Evolutionary conservation across 2,888 invertebrate genomes (phyloP).

Genomic region (Trisateles emortualis): DNA sequence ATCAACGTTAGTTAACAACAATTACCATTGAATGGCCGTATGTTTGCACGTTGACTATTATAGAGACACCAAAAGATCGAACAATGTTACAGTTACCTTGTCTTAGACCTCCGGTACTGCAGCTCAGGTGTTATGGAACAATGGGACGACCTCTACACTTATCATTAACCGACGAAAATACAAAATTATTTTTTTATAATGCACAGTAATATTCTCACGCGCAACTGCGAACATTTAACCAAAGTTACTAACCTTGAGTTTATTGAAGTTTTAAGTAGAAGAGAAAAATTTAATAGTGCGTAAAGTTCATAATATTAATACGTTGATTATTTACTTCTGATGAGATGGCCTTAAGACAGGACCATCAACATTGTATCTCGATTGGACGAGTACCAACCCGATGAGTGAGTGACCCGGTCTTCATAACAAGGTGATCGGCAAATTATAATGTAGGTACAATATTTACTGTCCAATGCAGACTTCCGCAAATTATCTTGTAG

Average conservation of each 20-base stretch:
- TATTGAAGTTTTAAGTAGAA: conserved; percentile 45
- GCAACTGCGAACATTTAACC: conserved; percentile 60
- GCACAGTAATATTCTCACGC: conserved; percentile 71
- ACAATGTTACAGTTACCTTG: conserved; percentile 77
- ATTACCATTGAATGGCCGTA: conserved; percentile 67
- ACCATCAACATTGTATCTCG: conserved; percentile 52
- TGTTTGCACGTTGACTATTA: conserved; percentile 39
- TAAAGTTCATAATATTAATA: conserved; percentile 39
- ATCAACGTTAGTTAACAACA: conserved; percentile 60
- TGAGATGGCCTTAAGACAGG: conserved; percentile 58
- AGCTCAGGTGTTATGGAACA: conserved; percentile 64
- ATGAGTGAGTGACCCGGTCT: conserved; percentile 68
- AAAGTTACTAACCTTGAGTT: conserved; percentile 61
- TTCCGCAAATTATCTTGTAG: conserved; percentile 53
- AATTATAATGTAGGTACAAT: conserved; percentile 38
- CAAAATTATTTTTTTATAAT: conserved; percentile 69
- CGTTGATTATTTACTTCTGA: conserved; percentile 36
- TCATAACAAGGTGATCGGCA: conserved; percentile 67
- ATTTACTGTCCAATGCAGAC: conserved; percentile 36
- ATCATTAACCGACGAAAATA: conserved; percentile 72
- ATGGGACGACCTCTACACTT: conserved; percentile 74
- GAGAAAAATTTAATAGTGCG: conserved; percentile 38
- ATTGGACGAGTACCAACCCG: conserved; percentile 48
- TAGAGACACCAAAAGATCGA: conserved; percentile 46
- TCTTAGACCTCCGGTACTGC: conserved; percentile 67